These are phyloP conservation scores for Malurus cyaneus DNA, from an alignment of 2,113 vertebrate genomes.

Conservation along the genomic window DNA sequence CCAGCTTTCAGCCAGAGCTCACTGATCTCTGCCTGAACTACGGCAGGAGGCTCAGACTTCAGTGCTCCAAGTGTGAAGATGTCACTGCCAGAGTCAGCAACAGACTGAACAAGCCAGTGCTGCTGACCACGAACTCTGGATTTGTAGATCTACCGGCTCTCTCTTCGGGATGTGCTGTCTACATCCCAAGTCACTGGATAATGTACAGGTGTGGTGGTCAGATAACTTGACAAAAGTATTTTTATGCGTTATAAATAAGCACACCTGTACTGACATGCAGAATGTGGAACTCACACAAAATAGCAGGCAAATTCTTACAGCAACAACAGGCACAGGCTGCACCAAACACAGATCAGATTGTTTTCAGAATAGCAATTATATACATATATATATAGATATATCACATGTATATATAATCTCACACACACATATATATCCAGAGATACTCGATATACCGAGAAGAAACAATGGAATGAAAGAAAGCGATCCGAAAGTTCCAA, in stretches of 20 bases:
- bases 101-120: neutral
- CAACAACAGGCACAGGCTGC: neutral
- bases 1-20: neutral
- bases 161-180: neutral
- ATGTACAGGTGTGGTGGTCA: conserved; percentile 19
- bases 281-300: neutral
- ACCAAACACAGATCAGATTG: neutral
- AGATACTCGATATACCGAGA: neutral
- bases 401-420: neutral
- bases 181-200: neutral
- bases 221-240: neutral
- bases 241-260: neutral
- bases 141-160: neutral
- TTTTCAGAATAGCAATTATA: neutral
- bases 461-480: conserved; percentile 35
- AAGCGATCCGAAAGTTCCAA: conserved; percentile 21
- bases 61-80: neutral
- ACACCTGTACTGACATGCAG: neutral
- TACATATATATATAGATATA: neutral
- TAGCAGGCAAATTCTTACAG: neutral
- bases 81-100: neutral
- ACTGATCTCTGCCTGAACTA: neutral
- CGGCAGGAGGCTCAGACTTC: neutral
- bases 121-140: neutral
- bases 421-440: neutral